Conservation (phyloP, 2,113 vertebrate genomes). For the Mus pahari region DNA sequence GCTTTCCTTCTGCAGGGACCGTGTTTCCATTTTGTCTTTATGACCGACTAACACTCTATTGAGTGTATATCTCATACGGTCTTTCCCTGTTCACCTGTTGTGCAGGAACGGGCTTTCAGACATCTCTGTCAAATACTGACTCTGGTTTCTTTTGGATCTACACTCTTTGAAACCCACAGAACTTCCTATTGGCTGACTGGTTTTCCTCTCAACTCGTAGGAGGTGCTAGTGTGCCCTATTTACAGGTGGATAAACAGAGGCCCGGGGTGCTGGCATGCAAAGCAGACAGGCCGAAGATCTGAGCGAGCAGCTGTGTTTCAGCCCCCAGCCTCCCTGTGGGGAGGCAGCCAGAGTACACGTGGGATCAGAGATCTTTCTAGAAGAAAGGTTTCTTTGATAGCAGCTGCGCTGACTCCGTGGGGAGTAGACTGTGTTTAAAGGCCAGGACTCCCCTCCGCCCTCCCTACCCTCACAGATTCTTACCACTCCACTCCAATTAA, state of each 20-base stretch:
- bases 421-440: neutral
- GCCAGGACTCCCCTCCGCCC: neutral
- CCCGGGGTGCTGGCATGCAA: neutral
- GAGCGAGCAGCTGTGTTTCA: neutral
- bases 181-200: fast-evolving
- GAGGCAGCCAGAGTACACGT: neutral
- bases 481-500: neutral
- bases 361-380: neutral
- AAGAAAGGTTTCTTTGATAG: neutral
- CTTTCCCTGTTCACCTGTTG: neutral
- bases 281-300: neutral
- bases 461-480: neutral
- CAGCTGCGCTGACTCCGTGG: neutral
- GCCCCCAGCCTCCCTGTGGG: neutral
- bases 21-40: neutral
- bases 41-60: neutral
- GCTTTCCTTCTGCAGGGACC: neutral
- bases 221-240: neutral
- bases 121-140: neutral
- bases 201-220: neutral
- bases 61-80: neutral
- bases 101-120: too few relatives aligned
- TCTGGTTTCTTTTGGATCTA: neutral
- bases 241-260: slow-evolving; percentile 48
- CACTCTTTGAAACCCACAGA: neutral